Conservation (phyloP, 2,113 vertebrate genomes). For the Sylvietta virens region DNA sequence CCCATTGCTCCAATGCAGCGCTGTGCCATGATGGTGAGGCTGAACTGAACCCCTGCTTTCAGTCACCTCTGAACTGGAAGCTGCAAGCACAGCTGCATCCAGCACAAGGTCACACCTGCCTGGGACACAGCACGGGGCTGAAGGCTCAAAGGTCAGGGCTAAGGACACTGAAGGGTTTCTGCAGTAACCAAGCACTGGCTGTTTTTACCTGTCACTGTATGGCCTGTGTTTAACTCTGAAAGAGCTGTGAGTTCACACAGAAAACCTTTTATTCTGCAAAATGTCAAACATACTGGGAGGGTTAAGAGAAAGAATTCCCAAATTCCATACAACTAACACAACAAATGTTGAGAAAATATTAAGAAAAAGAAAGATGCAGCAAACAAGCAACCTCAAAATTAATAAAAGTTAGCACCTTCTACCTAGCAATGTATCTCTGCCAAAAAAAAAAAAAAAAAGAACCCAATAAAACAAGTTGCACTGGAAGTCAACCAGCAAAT, state of each 20-base stretch:
- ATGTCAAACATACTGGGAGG: neutral
- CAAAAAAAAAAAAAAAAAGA: neutral
- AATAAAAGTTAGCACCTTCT: neutral
- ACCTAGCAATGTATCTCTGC: neutral
- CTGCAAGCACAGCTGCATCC: neutral
- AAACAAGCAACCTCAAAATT: neutral
- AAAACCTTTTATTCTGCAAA: neutral
- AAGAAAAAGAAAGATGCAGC: neutral
- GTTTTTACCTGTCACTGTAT: neutral
- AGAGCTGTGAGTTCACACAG: neutral
- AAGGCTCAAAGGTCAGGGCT: neutral
- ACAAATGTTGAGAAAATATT: neutral
- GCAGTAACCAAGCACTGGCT: neutral
- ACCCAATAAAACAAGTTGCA: neutral
- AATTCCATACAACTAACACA: neutral
- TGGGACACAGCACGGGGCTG: neutral
- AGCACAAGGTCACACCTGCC: neutral
- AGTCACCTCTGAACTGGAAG: neutral
- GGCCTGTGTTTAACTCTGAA: neutral
- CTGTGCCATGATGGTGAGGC: neutral
- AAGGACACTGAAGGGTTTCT: neutral
- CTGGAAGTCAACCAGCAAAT: neutral
- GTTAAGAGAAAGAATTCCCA: neutral
- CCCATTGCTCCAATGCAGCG: neutral
- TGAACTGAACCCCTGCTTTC: neutral